Conservation (phyloP, 2,113 vertebrate genomes). For the Carollia perspicillata region DNA sequence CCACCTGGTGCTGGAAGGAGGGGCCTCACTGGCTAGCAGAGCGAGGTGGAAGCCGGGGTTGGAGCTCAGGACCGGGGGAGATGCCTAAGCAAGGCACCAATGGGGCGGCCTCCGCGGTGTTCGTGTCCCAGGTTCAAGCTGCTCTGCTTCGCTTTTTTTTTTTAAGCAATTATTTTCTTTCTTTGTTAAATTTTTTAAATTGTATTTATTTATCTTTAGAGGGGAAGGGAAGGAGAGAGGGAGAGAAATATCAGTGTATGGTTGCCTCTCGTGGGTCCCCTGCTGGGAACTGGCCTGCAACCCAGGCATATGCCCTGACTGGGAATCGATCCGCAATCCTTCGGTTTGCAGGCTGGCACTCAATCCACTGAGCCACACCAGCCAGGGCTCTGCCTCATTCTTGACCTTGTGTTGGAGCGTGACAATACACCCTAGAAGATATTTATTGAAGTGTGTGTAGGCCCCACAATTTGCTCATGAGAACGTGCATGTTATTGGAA, state of each 20-base stretch:
- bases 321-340: too few species aligned
- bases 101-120: neutral
- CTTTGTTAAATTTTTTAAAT: too few species aligned
- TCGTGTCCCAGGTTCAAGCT: neutral
- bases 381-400: neutral
- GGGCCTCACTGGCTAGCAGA: neutral
- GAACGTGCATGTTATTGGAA: neutral
- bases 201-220: too few species aligned
- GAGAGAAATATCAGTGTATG: too few species aligned
- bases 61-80: neutral
- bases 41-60: neutral
- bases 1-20: neutral
- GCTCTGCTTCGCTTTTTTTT: too few species aligned
- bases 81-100: rapidly evolving
- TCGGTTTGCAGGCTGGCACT: too few species aligned
- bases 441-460: rapidly evolving
- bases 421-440: neutral
- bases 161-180: too few species aligned
- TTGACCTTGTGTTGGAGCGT: neutral
- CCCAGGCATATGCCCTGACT: too few species aligned
- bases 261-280: too few species aligned
- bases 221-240: too few species aligned
- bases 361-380: too few species aligned
- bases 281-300: too few species aligned
- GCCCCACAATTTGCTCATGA: neutral